A percentile compares a stretch with the other conserved stretches of the same genome.
These are phyloP conservation scores for Tenebrio molitor DNA, from an alignment of 1,140 invertebrate species.

Conservation along the genomic window DNA sequence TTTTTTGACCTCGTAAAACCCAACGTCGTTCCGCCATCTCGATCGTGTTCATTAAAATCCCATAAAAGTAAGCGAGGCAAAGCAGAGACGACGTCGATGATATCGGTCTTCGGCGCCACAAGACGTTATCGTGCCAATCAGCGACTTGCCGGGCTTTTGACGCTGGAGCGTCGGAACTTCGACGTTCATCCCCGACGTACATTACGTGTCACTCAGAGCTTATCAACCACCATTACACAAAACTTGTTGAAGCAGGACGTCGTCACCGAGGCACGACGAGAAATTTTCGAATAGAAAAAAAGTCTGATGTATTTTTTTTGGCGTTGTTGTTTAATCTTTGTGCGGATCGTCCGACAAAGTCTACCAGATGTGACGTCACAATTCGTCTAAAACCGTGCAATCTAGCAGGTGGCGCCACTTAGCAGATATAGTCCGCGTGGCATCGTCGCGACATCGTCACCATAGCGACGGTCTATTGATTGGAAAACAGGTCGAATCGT, in stretches of 20 bases:
- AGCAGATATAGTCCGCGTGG: constrained; percentile 55
- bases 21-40: constrained; percentile 50
- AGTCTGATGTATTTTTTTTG: too few relatives aligned
- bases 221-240: constrained; percentile 11
- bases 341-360: too few relatives aligned
- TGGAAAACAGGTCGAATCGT: constrained; percentile 51
- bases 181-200: constrained; percentile 32
- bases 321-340: too few relatives aligned
- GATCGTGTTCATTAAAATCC: constrained; percentile 57
- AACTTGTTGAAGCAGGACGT: constrained; percentile 41
- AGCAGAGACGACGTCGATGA: constrained; percentile 53
- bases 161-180: constrained; percentile 47
- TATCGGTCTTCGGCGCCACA: constrained; percentile 55
- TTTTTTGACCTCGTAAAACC: constrained; percentile 50
- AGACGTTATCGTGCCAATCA: constrained; percentile 57
- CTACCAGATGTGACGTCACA: too few relatives aligned
- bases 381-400: too few relatives aligned
- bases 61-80: constrained; percentile 52
- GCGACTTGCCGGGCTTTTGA: constrained; percentile 48
- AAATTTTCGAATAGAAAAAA: neutral
- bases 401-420: constrained; percentile 54
- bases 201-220: constrained; percentile 33
- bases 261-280: neutral
- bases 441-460: constrained; percentile 54
- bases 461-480: constrained; percentile 55